Evolutionary conservation across 2,797 vertebrate species (phyloP), one percentile per base, ranked within the genome.

Genomic region (Antrozous pallidus): DNA sequence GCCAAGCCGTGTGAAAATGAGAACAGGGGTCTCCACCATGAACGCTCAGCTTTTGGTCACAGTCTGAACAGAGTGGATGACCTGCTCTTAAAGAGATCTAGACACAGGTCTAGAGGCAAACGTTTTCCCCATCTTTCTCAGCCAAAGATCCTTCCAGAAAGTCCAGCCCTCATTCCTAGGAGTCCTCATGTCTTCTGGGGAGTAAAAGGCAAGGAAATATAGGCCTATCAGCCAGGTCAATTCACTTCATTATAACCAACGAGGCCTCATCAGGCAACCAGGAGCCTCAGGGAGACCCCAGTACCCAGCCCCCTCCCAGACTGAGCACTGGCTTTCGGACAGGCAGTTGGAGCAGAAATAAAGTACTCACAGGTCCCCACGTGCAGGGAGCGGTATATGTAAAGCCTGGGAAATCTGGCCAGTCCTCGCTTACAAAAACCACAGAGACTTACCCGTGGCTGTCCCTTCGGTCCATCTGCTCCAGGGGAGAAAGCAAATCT

Each of bases 341-440:
- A 5, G 67, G 81, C 56, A 90, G 58, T 63, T 63, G 79, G 85
- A 96, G 78, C 9, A 47, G 63, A 20, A 70, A 88, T 10, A 95
- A 80, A 18, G 24, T 61, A 54, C 90, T 94, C 16, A 5, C 36
- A 78, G 85, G 58, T 95, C 94, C 93, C 91, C 14, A 8, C 4
- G 0, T 45, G 28, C 24, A 79, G 86, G 47, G 54, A 91, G 93
- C 74, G 91, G 88, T 91, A 94, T 91, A 61, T 49, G 51, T 16
- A 0, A 93, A 74, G 93, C 89, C 90, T 78, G 12, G 14, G 51
- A 61, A 92, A 13, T 92, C n/a, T 74, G 90, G 88, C 88, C 13
- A 95, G 91, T 45, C 74, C 82, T 49, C 12, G 49, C 26, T 63
- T 92, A 36, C 97, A 94, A 97, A 98, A 95, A 78, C 73, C 6